phyloP scores from a whole-genome alignment of 2,113 vertebrate species.

The Corydoras maculifer region DNA sequence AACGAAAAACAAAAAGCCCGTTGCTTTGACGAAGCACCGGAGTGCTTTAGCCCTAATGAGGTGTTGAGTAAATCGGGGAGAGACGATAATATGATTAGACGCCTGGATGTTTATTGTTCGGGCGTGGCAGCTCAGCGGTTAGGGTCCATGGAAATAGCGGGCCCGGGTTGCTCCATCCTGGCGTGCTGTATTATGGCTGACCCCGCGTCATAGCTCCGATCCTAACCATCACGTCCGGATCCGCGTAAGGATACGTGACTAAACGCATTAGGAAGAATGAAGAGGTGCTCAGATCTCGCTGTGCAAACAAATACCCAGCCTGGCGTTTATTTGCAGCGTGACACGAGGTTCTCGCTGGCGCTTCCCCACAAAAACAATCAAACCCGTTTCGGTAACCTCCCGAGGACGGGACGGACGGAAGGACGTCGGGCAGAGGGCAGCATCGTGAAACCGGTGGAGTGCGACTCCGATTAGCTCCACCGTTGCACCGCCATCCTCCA shows the following conservation, averaged over 20 bases:
- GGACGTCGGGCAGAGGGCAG: constrained; percentile 23
- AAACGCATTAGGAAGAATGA: too few species aligned
- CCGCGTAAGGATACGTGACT: too few species aligned
- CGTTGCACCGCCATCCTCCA: not conserved
- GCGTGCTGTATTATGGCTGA: too few species aligned
- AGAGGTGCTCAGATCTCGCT: not conserved
- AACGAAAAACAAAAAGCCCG: too few species aligned
- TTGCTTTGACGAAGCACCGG: too few species aligned
- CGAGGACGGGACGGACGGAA: constrained; percentile 8
- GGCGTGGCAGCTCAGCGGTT: too few species aligned
- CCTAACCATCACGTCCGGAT: too few species aligned
- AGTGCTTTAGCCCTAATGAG: not conserved
- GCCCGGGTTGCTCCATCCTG: too few species aligned
- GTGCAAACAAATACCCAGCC: constrained; percentile 13
- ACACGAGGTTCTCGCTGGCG: constrained; percentile 11
- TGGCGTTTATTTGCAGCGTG: constrained; percentile 21
- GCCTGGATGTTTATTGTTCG: too few species aligned
- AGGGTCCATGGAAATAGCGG: too few species aligned
- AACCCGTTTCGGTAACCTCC: constrained; percentile 7
- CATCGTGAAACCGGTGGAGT: constrained; percentile 17
- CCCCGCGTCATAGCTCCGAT: too few species aligned
- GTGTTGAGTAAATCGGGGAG: not conserved
- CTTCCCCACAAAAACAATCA: constrained; percentile 30
- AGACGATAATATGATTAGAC: not conserved
- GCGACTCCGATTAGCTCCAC: not conserved